phyloP scores from a whole-genome alignment of 37 sponge, comb jelly and placozoan species.

The Spongilla lacustris region DNA sequence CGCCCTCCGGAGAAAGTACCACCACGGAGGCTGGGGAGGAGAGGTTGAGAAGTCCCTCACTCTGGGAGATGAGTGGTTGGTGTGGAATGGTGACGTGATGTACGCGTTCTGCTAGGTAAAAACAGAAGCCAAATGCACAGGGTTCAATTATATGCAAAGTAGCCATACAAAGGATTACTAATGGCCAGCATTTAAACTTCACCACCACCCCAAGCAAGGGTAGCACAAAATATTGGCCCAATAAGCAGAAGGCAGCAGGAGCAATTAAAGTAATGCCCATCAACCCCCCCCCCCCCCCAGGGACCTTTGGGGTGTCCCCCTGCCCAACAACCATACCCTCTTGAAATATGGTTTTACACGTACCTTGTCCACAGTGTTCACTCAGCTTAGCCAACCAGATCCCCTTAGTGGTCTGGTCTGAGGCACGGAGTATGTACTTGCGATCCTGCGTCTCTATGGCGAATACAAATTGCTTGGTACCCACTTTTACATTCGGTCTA shows the following conservation, averaged over 20 bases:
- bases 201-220: too few species aligned
- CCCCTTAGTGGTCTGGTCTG: constrained; percentile 63
- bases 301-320: too few species aligned
- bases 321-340: too few species aligned
- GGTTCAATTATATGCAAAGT: too few species aligned
- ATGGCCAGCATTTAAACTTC: too few species aligned
- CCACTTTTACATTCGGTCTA: constrained; percentile 66
- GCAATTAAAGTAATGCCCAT: too few species aligned
- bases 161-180: not conserved
- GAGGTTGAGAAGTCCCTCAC: constrained; percentile 67
- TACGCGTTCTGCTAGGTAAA: constrained; percentile 56
- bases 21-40: constrained; percentile 15
- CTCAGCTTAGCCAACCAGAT: constrained; percentile 85
- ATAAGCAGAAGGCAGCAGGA: too few species aligned
- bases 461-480: constrained; percentile 62
- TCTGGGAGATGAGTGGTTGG: constrained; percentile 43
- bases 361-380: constrained; percentile 72
- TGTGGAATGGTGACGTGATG: constrained; percentile 71
- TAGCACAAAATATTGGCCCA: too few species aligned
- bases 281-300: too few species aligned
- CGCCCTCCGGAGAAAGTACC: constrained; percentile 43
- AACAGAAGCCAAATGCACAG: too few species aligned
- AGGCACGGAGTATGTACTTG: constrained; percentile 73
- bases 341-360: too few species aligned
- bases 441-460: constrained; percentile 73